Base-by-base conservation (phyloP, 2,888 invertebrate species). In the Nematopogon swammerdamellus region DNA sequence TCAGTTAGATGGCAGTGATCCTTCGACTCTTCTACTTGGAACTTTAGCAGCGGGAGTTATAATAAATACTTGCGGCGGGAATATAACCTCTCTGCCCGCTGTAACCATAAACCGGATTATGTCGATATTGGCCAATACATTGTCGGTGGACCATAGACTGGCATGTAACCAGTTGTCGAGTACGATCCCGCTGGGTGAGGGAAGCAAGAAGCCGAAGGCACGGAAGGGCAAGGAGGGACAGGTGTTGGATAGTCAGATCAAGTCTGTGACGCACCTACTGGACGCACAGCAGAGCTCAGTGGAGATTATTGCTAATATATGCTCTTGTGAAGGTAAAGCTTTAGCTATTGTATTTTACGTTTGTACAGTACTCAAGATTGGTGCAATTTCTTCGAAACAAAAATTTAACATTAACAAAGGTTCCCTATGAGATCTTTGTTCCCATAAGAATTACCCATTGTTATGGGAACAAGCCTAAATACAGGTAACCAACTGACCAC, bases 221-320 rank as follows among this genome's bases (percentile, higher is more conserved):
- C 65, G 69, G 4, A 72, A 70, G 54, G 72, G 68, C 17, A 70
- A 72, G 53, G 68, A 70, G 20, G 71, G 68, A 3, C 68, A 71
- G 45, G 63, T 65, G 2, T 62, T 82, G 14, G 81, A 81, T 19
- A 74, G 68, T 48, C 74, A 82, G 48, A 58, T 84, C 3, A 72
- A 75, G 52, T 69, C 81, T 46, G 65, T 82, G 1, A 72, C 72
- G 52, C 75, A 82, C 57, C 68, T 87, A 52, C 60, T 89, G n/a
- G 82, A 83, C 54, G 85, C 87, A 0, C 89, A 89, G 61, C 84
- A 86, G 57, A 81, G 84, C 61, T 82, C 87, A 0, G 68, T 89
- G 44, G 89, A 90, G 70, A 84, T 88, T 53, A 67, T 89, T 50
- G 84, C 89, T 19, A 90, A 91, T 65, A 69, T 89, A 48, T 86